phyloP scores from a whole-genome alignment of 2,113 vertebrate genomes.

The Hippopotamus amphibius region DNA sequence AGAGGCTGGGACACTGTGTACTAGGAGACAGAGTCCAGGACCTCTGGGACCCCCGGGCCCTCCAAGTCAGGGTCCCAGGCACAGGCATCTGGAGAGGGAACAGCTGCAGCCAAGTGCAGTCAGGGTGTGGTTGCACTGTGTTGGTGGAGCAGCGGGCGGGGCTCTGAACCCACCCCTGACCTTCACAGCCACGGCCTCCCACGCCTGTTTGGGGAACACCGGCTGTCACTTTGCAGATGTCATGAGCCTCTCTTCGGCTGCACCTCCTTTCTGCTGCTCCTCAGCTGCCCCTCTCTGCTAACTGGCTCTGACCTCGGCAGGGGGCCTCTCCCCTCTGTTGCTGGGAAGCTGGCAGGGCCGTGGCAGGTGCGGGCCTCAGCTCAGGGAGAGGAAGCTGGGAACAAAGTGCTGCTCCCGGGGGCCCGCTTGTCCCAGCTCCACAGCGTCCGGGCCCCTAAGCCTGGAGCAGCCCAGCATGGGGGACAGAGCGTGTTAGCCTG shows the following conservation, averaged over 20 bases:
- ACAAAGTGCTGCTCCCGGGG: background rate
- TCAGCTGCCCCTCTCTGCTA: background rate
- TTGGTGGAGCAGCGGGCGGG: background rate
- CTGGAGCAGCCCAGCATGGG: background rate
- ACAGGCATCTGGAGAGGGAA: background rate
- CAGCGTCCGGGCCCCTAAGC: fast-evolving
- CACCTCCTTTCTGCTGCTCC: background rate
- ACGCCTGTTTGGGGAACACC: background rate
- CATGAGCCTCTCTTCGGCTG: background rate
- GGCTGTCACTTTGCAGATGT: background rate
- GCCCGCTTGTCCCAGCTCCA: background rate
- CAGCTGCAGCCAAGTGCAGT: background rate
- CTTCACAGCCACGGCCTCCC: background rate
- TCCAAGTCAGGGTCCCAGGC: background rate
- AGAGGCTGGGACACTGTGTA: background rate
- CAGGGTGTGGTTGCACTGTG: background rate
- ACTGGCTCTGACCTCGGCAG: background rate
- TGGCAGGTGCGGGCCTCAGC: background rate
- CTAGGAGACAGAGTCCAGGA: background rate
- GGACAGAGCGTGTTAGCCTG: background rate
- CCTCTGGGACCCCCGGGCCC: fast-evolving
- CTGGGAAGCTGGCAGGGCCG: background rate
- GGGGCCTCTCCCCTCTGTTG: background rate
- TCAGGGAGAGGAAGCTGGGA: background rate
- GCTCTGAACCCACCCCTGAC: background rate